phyloP scores from a whole-genome alignment of 1,140 invertebrate species.

The Sitodiplosis mosellana region DNA sequence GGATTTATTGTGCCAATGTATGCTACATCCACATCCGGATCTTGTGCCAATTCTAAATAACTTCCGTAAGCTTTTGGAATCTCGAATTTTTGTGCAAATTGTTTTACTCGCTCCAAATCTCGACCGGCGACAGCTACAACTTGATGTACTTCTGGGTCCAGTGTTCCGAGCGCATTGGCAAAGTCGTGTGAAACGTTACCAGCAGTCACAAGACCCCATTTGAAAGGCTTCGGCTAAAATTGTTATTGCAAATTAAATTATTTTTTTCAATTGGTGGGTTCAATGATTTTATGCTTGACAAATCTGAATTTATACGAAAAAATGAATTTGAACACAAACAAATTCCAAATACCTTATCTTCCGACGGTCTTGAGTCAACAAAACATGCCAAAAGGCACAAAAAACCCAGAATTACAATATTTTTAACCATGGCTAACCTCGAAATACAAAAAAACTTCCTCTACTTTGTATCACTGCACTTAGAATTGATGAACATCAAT shows the following conservation, averaged over 20 bases:
- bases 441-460: no score
- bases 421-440: no score
- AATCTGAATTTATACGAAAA: no score
- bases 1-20: constrained; percentile 55
- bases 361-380: no score
- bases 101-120: constrained; percentile 38
- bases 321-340: no score
- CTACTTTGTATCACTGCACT: no score
- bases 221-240: no score
- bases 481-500: no score
- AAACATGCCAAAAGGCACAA: no score
- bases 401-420: no score
- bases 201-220: constrained; percentile 50
- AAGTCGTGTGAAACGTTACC: constrained; percentile 65
- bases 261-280: not conserved
- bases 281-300: no score
- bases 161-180: constrained; percentile 35
- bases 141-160: constrained; percentile 38
- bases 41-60: constrained; percentile 48
- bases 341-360: no score
- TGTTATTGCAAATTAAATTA: not conserved
- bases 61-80: constrained; percentile 46
- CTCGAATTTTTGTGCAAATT: constrained; percentile 46
- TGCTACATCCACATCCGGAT: constrained; percentile 54
- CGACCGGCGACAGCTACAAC: constrained; percentile 51